A percentile compares a stretch with the other conserved stretches of the same genome.
Conservation (phyloP, 2,113 vertebrate species). For the Tricholaema leucomelas region DNA sequence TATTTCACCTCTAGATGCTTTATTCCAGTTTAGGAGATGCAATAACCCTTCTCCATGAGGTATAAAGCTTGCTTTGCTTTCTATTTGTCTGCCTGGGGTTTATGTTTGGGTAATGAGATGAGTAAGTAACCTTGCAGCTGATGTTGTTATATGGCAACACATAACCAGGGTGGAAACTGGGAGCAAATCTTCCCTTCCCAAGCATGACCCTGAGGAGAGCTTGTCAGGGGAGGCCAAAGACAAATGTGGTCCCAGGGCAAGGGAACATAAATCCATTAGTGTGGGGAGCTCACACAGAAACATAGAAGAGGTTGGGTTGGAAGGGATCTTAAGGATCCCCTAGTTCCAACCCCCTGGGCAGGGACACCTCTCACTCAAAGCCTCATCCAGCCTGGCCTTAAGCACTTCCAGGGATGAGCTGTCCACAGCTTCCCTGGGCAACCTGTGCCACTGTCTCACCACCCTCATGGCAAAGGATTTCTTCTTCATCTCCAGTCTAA, state of each 20-base stretch:
- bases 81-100: slow-evolving; percentile 28
- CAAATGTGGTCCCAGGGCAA: neutral
- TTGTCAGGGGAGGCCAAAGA: neutral
- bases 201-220: neutral
- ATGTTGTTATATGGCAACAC: slow-evolving; percentile 23
- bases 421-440: no score
- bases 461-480: no score
- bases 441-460: no score
- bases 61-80: slow-evolving; percentile 41
- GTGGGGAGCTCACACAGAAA: neutral
- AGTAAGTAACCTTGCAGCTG: slow-evolving; percentile 54
- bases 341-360: no score
- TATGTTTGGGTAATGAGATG: slow-evolving; percentile 52
- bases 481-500: no score
- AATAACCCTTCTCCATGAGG: neutral
- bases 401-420: no score
- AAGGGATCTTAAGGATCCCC: no score
- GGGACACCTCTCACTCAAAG: no score
- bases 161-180: neutral
- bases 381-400: no score
- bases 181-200: neutral
- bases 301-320: no score
- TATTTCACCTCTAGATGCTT: neutral
- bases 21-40: neutral
- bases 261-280: neutral